These are phyloP conservation scores for Amphimedon queenslandica DNA, from an alignment of 37 sponge, comb jelly and placozoan species.

Conservation along the genomic window DNA sequence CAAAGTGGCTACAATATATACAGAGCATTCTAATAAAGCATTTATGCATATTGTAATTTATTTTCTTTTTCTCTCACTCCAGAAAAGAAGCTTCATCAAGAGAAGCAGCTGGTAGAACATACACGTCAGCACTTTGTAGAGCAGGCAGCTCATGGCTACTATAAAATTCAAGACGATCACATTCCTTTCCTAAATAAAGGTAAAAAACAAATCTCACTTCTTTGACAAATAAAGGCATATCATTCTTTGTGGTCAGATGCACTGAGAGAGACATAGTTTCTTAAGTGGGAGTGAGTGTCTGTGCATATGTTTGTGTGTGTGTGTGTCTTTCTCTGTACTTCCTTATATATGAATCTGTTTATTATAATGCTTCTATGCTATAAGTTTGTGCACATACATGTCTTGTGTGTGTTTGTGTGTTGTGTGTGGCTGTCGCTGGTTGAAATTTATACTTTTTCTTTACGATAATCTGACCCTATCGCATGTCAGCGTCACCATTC, in stretches of 20 bases:
- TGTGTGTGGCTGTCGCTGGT: background rate
- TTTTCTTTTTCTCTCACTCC: constrained; percentile 1
- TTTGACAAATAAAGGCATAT: no score
- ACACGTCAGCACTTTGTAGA: constrained; percentile 31
- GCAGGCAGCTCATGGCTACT: background rate
- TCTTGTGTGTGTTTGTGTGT: background rate
- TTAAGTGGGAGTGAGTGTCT: no score
- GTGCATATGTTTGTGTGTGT: no score
- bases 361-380: background rate
- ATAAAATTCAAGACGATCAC: constrained; percentile 84
- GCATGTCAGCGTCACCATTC: no score
- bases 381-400: background rate
- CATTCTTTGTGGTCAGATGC: no score
- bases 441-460: no score
- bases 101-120: constrained; percentile 39
- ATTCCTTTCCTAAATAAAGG: constrained; percentile 76
- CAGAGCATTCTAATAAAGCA: no score
- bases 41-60: background rate
- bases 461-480: no score
- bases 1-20: no score
- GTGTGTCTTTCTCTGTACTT: no score
- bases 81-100: constrained; percentile 65
- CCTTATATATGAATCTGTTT: background rate
- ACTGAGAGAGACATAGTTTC: no score
- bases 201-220: no score